A percentile compares a stretch with the other conserved stretches of the same genome.
Evolutionary conservation across 2,113 vertebrate genomes (phyloP).

Genomic region (Prionailurus bengalensis): DNA sequence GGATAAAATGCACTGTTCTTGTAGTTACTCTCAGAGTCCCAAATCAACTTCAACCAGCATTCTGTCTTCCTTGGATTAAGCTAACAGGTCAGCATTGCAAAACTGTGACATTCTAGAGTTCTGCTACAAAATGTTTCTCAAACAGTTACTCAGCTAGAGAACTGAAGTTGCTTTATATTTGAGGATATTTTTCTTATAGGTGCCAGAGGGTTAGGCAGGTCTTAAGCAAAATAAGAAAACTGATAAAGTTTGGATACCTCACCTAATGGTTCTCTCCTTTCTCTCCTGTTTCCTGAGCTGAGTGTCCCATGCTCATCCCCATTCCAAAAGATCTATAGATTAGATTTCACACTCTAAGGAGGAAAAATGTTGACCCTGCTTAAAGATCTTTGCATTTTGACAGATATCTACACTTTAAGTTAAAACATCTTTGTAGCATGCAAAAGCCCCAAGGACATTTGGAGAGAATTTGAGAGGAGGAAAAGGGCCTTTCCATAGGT

Average conservation of each 20-base stretch:
- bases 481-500: background rate
- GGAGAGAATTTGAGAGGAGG: background rate
- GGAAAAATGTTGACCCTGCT: background rate
- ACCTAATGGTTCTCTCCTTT: background rate
- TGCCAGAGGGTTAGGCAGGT: background rate
- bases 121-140: background rate
- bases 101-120: background rate
- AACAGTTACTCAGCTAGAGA: background rate
- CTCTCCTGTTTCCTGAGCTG: background rate
- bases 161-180: background rate
- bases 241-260: background rate
- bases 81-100: background rate
- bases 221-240: conserved; percentile 42
- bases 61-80: conserved; percentile 9
- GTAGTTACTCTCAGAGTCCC: background rate
- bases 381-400: conserved; percentile 34
- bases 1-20: background rate
- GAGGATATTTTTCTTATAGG: background rate
- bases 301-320: background rate
- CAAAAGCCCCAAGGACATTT: background rate
- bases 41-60: background rate
- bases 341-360: background rate
- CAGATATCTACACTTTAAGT: background rate
- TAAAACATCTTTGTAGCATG: background rate
- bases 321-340: background rate